Evolutionary conservation across 2,888 invertebrate species (phyloP), one percentile per base, ranked within the genome.

Genomic region (Trimorus sp.): DNA sequence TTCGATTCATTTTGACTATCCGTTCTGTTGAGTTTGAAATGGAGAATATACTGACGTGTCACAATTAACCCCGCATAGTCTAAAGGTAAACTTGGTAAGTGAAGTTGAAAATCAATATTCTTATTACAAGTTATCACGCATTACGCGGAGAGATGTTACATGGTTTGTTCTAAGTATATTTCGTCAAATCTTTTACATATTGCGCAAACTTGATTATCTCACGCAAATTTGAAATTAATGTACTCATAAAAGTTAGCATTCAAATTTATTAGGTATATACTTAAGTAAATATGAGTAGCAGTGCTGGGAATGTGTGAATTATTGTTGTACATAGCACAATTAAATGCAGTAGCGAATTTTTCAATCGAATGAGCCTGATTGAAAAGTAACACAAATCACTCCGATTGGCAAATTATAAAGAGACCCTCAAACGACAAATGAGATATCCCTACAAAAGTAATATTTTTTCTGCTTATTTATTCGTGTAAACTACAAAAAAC

Each of bases 161-260:
- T 14, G 56, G 38, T 60, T 71, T 71, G 42, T 60, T 60, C 15
- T 45, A 51, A 54, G 51, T 71, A 56, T 63, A 56, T 54, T 63
- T 63, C 56, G 0, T 8, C 37, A 38, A 69, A 53, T 59, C 62
- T 73, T 73, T 49, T 58, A 26, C 9, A 42, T 6, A 42, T 49
- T 65, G 16, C 36, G 51, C 58, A 59, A 49, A 36, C 51, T 65
- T 74, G 51, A 58, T 65, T 74, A 74, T 74, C 40, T 58, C 65
- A 48, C 48, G 58, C 36, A 65, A 49, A 74, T 65, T 74, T 48
- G 36, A 42, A 65, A 65, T 74, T 74, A 59, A 65, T 74, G 49
- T 59, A 65, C 56, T 58, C 58, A 58, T 58, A 45, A 58, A 74
- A 74, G 73, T 74, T 74, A n/a, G 40, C 48, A 51, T 48, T 59